Evolutionary conservation across 2,888 invertebrate genomes (phyloP).

Genomic region (Sturmia bella): DNA sequence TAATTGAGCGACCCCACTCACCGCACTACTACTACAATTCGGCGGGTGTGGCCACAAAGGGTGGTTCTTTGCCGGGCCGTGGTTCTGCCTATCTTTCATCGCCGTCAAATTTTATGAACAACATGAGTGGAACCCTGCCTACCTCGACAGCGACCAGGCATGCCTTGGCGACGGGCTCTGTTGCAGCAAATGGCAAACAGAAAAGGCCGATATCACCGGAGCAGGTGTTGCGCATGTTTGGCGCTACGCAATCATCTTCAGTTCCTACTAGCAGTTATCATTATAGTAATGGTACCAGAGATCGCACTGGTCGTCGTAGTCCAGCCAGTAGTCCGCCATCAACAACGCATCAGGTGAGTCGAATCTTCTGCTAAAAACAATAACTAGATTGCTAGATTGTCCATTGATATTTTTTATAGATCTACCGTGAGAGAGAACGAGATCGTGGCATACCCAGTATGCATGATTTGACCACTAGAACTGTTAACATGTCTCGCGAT

Average conservation of each 20-base stretch:
- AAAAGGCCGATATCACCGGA: slow-evolving; percentile 93
- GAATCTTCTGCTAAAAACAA: background rate
- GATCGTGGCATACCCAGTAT: slow-evolving; percentile 85
- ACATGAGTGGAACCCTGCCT: slow-evolving; percentile 80
- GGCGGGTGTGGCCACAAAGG: slow-evolving; percentile 81
- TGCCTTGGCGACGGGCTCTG: slow-evolving; percentile 77
- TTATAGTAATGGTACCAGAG: slow-evolving; percentile 81
- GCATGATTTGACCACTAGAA: slow-evolving; percentile 90
- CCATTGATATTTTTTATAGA: slow-evolving; percentile 78
- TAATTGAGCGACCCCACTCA: slow-evolving; percentile 90
- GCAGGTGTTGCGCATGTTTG: slow-evolving; percentile 88
- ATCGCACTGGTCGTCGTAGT: slow-evolving; percentile 83
- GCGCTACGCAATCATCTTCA: slow-evolving; percentile 83
- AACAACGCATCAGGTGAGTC: slow-evolving; percentile 87
- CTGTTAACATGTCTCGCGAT: slow-evolving; percentile 92
- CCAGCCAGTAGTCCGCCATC: slow-evolving; percentile 91
- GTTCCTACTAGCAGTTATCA: slow-evolving; percentile 83
- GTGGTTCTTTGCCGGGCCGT: slow-evolving; percentile 81
- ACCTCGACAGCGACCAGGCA: slow-evolving; percentile 81
- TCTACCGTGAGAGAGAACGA: slow-evolving; percentile 84
- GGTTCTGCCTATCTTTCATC: slow-evolving; percentile 88
- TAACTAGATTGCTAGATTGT: background rate
- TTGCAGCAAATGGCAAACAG: slow-evolving; percentile 82
- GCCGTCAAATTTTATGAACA: slow-evolving; percentile 84
- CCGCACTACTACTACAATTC: slow-evolving; percentile 84